A percentile compares a stretch with the other conserved stretches of the same genome.
These are phyloP conservation scores for Aphidius gifuensis DNA, from an alignment of 1,140 invertebrate species.

Conservation along the genomic window DNA sequence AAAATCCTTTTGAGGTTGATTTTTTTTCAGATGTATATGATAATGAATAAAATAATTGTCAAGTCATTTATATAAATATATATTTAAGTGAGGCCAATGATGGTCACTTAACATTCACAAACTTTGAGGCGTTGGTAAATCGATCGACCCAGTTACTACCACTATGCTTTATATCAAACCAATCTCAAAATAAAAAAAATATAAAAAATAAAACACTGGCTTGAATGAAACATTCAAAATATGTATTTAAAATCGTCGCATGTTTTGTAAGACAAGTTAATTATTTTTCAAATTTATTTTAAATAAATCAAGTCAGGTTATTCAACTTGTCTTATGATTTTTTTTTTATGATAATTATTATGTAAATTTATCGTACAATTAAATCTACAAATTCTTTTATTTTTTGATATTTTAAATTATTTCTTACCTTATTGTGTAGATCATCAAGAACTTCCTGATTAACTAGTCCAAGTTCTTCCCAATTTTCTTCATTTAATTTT, in stretches of 20 bases:
- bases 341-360: neutral
- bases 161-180: conserved; percentile 27
- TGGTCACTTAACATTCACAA: conserved; percentile 20
- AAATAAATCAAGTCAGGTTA: too few species aligned
- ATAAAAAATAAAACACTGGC: too few species aligned
- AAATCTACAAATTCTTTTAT: neutral
- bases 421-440: conserved; percentile 57
- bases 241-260: conserved; percentile 21
- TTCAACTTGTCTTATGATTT: neutral
- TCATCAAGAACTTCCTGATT: conserved; percentile 54
- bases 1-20: too few species aligned
- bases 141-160: conserved; percentile 41
- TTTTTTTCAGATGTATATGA: too few species aligned
- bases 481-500: conserved; percentile 40
- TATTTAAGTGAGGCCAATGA: conserved; percentile 22
- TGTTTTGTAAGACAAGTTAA: neutral
- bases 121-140: conserved; percentile 31
- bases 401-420: neutral
- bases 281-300: too few species aligned
- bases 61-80: conserved; percentile 2
- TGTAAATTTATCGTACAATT: neutral
- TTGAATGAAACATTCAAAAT: conserved; percentile 27
- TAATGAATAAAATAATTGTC: neutral
- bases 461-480: conserved; percentile 58
- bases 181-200: conserved; percentile 20